phyloP scores from a whole-genome alignment of 2,797 vertebrate species.

The Loris lydekkerianus region DNA sequence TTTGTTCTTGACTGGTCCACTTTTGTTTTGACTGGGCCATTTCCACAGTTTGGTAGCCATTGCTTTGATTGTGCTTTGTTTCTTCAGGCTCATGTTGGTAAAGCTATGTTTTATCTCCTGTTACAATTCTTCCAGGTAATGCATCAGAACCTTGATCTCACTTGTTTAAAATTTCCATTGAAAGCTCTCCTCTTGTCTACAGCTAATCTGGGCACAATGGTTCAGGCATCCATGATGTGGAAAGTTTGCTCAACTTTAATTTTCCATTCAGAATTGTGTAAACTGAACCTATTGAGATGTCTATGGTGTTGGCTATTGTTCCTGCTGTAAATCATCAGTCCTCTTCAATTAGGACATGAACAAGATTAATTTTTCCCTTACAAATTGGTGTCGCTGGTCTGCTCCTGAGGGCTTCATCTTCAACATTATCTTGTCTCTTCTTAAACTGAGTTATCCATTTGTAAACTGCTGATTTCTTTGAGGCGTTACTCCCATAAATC shows the following conservation, averaged over 20 bases:
- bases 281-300: too few relatives aligned
- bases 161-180: background rate
- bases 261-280: background rate
- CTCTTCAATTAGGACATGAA: too few relatives aligned
- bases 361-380: too few relatives aligned
- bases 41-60: background rate
- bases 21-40: background rate
- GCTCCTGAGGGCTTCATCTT: background rate
- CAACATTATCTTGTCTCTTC: background rate
- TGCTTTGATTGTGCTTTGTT: background rate
- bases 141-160: background rate
- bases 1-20: background rate
- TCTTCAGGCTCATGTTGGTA: background rate
- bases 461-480: background rate
- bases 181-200: background rate
- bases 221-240: background rate
- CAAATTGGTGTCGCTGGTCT: too few relatives aligned
- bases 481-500: background rate
- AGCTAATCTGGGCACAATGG: background rate
- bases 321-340: background rate
- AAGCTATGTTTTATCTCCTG: background rate
- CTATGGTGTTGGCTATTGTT: background rate
- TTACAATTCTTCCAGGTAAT: background rate
- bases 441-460: background rate
- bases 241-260: background rate